Evolutionary conservation across 53 echinoderm and acorn worm genomes (phyloP), one percentile per base, ranked within the genome.

Genomic region (Glandiceps talaboti): DNA sequence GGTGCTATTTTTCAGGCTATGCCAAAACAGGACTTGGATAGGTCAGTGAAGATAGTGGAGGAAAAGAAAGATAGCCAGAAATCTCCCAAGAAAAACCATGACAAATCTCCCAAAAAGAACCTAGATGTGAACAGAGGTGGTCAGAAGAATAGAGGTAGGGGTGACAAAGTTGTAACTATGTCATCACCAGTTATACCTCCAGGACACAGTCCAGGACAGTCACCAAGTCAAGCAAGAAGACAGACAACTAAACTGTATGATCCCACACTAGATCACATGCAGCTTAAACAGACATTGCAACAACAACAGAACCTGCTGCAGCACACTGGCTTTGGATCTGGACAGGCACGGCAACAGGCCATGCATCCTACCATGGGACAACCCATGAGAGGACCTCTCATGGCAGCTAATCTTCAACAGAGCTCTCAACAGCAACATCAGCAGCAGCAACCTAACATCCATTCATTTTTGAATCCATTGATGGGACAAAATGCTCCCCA

Each of bases 21-120:
- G 89, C 89, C 87, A 89, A 0, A 92, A 87, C 33, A 81, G 88
- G 82, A 85, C 90, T 33, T 80, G 90, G 75, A 90, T 84, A 14
- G 87, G 75, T 72, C 64, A 10, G 85, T 30, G 27, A 79, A 82
- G 1, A 80, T 75, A n/a, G 74, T 73, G 31, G 76, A 76, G 73
- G 85, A 32, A 33, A 79, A 79, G 82, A 76, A 85, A 20, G 64
- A 45, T 45, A 45, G 6, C 20, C 64, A 45, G 64, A 45, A 45
- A 45, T 45, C 64, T 32, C 85, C 85, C 28, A 45, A 45, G 64
- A 45, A 20, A 20, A 45, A 45, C 20, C 64, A 45, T 12, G 64
- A 45, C 64, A n/a, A n/a, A n/a, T n/a, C n/a, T n/a, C n/a, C n/a
- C n/a, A n/a, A n/a, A n/a, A n/a, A n/a, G n/a, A n/a, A n/a, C n/a